Evolutionary conservation across 2,888 invertebrate species (phyloP), one percentile per base, ranked within the genome.

Genomic region (Protonemura montana): DNA sequence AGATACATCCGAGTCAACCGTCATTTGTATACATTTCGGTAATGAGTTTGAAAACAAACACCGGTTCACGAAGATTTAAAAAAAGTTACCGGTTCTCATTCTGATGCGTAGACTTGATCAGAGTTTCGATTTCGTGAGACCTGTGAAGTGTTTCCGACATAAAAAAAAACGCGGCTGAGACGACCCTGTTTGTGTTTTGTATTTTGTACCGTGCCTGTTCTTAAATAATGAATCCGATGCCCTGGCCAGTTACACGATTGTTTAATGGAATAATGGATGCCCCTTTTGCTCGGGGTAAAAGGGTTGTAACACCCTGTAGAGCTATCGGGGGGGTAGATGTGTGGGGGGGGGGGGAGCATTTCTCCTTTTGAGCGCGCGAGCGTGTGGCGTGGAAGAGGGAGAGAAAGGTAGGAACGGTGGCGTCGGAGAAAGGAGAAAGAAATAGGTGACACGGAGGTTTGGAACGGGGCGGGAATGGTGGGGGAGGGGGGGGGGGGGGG

Each of bases 261-360:
- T 21, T 59, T 59, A 59, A 59, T 59, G 59, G 59, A 59, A 59
- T 59, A 59, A 59, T 59, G 59, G 59, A 59, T 59, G 59, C 59
- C 59, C 59, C 13, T 59, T 59, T 59, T 59, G 59, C 59, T 59
- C 59, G 59, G 13, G 59, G 59, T 59, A 59, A 59, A 59, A 59
- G 59, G 59, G 59, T 59, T 28, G 78, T 27, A 78, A 27, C 78
- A 78, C 78, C 78, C 78, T 78, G 28, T 78, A 28, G 78, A 78
- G 78, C 78, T 26, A 78, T 28, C 26, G 10, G 27, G 28, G 78
- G 21, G 3, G 76, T 2, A 76, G 2, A 21, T 7, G 76, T 5
- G 76, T 13, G 76, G 78, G 28, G 28, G 78, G 78, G 78, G 78
- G 78, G 78, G 78, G 78, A 21, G 59, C 59, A 13, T 3, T 3